Base-by-base conservation (phyloP, 1,140 invertebrate genomes). In the Lutraria rhynchaena region DNA sequence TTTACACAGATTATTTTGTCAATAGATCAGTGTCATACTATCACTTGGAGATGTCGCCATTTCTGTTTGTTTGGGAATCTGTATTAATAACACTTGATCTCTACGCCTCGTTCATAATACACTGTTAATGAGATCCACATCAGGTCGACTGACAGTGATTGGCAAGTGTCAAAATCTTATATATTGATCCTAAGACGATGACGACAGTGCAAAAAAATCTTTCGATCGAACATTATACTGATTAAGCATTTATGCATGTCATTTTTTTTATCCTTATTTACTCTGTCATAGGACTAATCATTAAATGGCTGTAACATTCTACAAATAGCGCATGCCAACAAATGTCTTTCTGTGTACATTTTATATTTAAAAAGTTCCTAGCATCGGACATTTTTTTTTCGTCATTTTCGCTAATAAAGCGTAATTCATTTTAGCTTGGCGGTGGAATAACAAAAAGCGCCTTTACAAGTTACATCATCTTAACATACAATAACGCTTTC, bases 1-100 rank as follows among this genome's bases (percentile, higher is more conserved):
- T 27, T 60, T 60, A 60, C 33, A 29, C 29, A 60, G 57, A 60
- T 60, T 35, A 60, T 33, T 60, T 60, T 60, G 57, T 60, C 57
- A 60, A 60, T 60, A 60, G 57, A 60, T 60, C 29, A 60, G 57
- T 60, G 57, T 60, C 57, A 60, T 33, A 31, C 9, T 33, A 27
- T 3, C 35, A 33, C 31, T 60, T 60, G 19, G 33, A 33, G 3
- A 60, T 60, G 57, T 60, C 57, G 33, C 19, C 57, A 27, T 60
- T 35, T 60, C 13, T 33, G n/a, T 60, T 33, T 60, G n/a, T 60
- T 33, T 60, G 57, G 5, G 15, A 41, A 41, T 33, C 29, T 33
- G 29, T 31, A 15, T 3, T 35, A 35, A 35, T 33, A 60, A 33
- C 57, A 35, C 57, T 60, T 60, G 31, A 60, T 60, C 57, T 35